Base-by-base conservation (phyloP, 2,888 invertebrate species). In the Beris morrisii region DNA sequence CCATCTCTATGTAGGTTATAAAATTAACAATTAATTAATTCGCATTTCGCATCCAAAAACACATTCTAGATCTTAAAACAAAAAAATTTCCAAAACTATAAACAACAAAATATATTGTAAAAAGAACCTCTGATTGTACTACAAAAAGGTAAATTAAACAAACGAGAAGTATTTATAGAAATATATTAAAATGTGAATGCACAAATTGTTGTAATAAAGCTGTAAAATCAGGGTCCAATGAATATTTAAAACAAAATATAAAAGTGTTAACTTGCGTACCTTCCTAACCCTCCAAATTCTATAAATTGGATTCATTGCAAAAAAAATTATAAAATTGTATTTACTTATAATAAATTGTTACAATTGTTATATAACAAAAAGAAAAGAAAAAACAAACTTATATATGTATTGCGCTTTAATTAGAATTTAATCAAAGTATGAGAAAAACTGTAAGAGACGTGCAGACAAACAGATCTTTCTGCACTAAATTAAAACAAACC, bases 1-100 rank as follows among this genome's bases (percentile, higher is more conserved):
- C 67, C 67, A 67, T 67, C 15, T 22, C 28, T 63, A 43, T 31
- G 61, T 43, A 52, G 53, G 15, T 57, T 48, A 52, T 66, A 59
- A 66, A 58, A 32, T 5, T 5, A 38, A 7, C 38, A 38, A 38
- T 3, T 38, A 22, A 22, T 38, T 38, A 38, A 38, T 38, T 38
- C 38, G 38, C 5, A 38, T 48, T 48, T 48, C 12, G n/a, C 22
- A 22, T 38, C 38, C 38, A 7, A 38, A 7, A 38, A 38, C 5
- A 38, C 38, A 38, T 38, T 38, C 38, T 38, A 38, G 38, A 38
- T 38, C n/a, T 44, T 12, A 44, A 44, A 12, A 2, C 9, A 44
- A 44, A 48, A 12, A 15, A 48, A 48, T 48, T 48, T 13, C 15
- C 5, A 15, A 48, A n/a, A 48, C 7, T 2, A 48, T 22, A 48